A percentile compares a stretch with the other conserved stretches of the same genome.
phyloP scores from a whole-genome alignment of 2,888 invertebrate species.

The Caenorhabditis macrosperma region DNA sequence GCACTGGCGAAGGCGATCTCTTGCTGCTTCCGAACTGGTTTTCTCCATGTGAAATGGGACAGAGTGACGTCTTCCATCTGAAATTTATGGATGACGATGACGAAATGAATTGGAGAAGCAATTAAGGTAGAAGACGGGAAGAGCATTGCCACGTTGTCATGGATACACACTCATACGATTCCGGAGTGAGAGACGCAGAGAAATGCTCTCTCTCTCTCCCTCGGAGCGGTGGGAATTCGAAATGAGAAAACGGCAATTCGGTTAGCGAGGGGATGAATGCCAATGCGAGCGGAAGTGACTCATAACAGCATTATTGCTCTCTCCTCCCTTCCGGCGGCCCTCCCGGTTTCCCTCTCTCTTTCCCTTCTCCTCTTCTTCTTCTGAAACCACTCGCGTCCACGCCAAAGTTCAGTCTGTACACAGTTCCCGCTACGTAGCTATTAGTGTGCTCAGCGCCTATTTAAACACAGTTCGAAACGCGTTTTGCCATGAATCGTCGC shows the following conservation, averaged over 20 bases:
- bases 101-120: neutral
- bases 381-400: constrained; percentile 2
- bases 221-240: neutral
- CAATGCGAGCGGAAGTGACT: neutral
- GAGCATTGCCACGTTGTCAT: constrained; percentile 6
- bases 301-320: constrained; percentile 9
- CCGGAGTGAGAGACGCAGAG: neutral
- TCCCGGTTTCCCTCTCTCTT: constrained; percentile 10
- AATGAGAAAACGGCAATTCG: neutral
- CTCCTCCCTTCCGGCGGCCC: neutral
- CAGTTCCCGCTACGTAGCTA: neutral
- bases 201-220: neutral
- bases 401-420: neutral
- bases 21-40: neutral
- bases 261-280: neutral
- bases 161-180: neutral
- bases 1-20: neutral
- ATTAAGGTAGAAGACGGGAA: neutral
- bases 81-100: neutral
- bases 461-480: neutral
- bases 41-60: constrained; percentile 33
- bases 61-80: constrained; percentile 51
- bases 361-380: neutral
- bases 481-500: too few relatives aligned
- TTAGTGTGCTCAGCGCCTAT: neutral